A percentile compares a stretch with the other conserved stretches of the same genome.
phyloP scores from a whole-genome alignment of 2,113 vertebrate genomes.

The Oncorhynchus mykiss region DNA sequence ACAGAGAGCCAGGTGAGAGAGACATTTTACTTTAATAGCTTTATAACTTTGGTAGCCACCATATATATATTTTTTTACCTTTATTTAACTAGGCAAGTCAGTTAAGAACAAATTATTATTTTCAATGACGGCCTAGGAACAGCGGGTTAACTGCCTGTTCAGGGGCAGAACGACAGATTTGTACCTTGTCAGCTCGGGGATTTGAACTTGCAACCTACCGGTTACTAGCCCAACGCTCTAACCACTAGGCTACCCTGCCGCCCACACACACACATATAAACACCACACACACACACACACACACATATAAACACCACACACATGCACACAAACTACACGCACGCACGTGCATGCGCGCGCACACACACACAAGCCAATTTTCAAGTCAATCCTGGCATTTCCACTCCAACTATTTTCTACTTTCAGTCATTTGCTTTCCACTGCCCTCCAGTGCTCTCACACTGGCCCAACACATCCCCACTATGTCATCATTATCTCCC shows the following conservation, averaged over 20 bases:
- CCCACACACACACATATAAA: too few species aligned
- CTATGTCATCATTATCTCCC: conserved; percentile 48
- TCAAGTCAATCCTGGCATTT: not conserved
- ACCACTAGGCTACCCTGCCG: too few species aligned
- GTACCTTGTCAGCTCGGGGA: too few species aligned
- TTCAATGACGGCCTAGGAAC: too few species aligned
- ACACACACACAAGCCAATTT: not conserved
- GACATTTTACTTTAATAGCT: not conserved
- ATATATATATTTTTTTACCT: too few species aligned
- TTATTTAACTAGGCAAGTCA: too few species aligned
- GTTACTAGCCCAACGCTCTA: too few species aligned
- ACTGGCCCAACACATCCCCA: conserved; percentile 42
- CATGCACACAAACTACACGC: not conserved
- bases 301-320: not conserved
- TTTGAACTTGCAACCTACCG: too few species aligned
- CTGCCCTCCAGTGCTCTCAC: conserved; percentile 39
- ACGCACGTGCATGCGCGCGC: not conserved
- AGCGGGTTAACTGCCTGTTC: too few species aligned
- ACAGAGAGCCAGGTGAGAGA: not conserved
- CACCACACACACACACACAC: not conserved
- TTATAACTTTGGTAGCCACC: not conserved
- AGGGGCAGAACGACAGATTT: too few species aligned
- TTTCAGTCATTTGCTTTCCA: conserved; percentile 31
- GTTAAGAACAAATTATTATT: too few species aligned
- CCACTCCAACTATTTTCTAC: conserved; percentile 17